phyloP scores from a whole-genome alignment of 2,888 invertebrate species.

The Notocelia uddmanniana region DNA sequence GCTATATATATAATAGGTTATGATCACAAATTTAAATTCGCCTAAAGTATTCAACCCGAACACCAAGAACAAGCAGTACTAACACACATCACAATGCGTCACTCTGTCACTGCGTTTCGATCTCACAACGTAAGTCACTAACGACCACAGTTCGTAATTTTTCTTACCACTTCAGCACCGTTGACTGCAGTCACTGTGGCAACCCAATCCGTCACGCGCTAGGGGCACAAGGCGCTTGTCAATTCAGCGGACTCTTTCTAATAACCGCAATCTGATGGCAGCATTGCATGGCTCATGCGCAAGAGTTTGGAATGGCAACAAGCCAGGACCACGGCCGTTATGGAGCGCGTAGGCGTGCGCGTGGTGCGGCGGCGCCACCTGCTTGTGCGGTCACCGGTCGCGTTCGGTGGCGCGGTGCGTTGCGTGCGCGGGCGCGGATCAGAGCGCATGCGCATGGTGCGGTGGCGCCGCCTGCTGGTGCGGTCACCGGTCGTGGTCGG shows the following conservation, averaged over 20 bases:
- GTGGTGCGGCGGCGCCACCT: too few species aligned
- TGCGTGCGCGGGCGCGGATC: constrained; percentile 58
- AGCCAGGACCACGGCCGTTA: not conserved
- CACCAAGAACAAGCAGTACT: constrained; percentile 1
- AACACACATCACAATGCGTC: constrained; percentile 1
- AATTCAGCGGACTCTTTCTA: not conserved
- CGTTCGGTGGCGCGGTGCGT: constrained; percentile 53
- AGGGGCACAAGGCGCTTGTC: not conserved
- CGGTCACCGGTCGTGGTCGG: constrained; percentile 54
- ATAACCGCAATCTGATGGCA: not conserved
- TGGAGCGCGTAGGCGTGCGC: constrained; percentile 78
- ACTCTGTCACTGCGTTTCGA: too few species aligned
- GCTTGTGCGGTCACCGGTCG: constrained; percentile 50
- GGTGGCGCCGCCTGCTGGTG: too few species aligned
- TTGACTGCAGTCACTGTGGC: not conserved
- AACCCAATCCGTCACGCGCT: not conserved
- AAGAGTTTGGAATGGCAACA: not conserved
- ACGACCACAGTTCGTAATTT: not conserved
- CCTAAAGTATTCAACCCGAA: constrained; percentile 25
- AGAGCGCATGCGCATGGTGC: too few species aligned
- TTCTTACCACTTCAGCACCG: not conserved
- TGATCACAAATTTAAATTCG: constrained; percentile 40
- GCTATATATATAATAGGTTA: constrained; percentile 3
- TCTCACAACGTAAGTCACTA: constrained; percentile 2
- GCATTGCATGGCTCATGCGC: not conserved